Conservation (phyloP, 1,140 invertebrate genomes). For the Mylabris phalerata region DNA sequence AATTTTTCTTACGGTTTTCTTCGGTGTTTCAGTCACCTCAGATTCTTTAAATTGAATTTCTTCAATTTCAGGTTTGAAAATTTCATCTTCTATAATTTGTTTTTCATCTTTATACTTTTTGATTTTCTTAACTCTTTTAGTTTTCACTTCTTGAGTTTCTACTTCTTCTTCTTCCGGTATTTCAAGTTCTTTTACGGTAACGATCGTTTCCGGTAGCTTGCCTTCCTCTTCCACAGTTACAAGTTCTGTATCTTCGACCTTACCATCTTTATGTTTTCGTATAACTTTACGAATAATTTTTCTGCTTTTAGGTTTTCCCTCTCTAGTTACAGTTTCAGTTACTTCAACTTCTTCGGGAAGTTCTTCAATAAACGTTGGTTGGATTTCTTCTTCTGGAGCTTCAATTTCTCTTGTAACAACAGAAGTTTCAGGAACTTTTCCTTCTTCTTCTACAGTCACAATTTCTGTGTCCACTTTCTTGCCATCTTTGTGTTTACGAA, state of each 20-base stretch:
- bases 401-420: too few species aligned
- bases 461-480: constrained; percentile 34
- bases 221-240: constrained; percentile 36
- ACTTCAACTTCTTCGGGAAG: constrained; percentile 34
- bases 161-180: constrained; percentile 23
- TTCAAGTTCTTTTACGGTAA: constrained; percentile 20
- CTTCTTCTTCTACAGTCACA: constrained; percentile 35
- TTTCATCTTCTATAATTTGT: too few species aligned
- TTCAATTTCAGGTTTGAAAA: too few species aligned
- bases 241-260: constrained; percentile 31
- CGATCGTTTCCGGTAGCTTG: constrained; percentile 33
- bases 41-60: too few species aligned
- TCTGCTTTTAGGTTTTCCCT: constrained; percentile 31
- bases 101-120: too few species aligned
- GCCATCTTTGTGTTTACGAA: constrained; percentile 31
- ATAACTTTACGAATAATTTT: constrained; percentile 28
- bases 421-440: constrained; percentile 33
- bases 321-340: constrained; percentile 14
- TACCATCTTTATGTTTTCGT: constrained; percentile 20
- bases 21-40: too few species aligned
- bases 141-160: constrained; percentile 22
- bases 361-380: constrained; percentile 39
- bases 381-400: too few species aligned
- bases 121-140: too few species aligned
- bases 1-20: too few species aligned